These are phyloP conservation scores for Chloroceryle inda DNA, from an alignment of 2,797 vertebrate genomes.

Conservation along the genomic window DNA sequence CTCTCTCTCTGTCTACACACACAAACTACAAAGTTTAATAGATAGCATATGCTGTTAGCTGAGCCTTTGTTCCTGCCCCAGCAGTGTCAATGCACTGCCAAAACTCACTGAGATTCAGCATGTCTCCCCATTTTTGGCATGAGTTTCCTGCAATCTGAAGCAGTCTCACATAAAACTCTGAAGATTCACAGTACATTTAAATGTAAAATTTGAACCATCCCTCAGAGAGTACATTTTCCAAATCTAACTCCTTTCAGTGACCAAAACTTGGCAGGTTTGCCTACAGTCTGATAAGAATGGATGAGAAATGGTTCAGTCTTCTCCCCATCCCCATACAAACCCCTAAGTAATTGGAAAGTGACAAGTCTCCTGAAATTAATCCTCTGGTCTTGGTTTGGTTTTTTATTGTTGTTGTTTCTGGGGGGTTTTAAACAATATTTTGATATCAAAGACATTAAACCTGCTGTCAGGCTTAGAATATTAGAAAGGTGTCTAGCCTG, in stretches of 20 bases:
- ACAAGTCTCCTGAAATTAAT: not conserved
- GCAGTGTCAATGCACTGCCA: conserved; percentile 50
- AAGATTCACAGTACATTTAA: conserved; percentile 60
- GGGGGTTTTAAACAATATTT: not conserved
- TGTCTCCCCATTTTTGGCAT: conserved; percentile 70
- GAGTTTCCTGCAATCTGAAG: conserved; percentile 60
- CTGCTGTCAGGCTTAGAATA: not conserved
- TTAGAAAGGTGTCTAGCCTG: not conserved
- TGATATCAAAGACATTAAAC: not conserved
- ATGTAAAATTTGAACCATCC: conserved; percentile 73
- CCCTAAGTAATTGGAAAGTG: not conserved
- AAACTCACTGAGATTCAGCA: conserved; percentile 41
- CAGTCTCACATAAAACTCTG: conserved; percentile 51
- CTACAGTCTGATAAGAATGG: conserved; percentile 69
- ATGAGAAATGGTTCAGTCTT: conserved; percentile 19
- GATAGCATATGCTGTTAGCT: conserved; percentile 70
- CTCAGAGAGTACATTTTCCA: conserved; percentile 53
- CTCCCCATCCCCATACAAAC: conserved; percentile 16
- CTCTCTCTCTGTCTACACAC: conserved; percentile 30
- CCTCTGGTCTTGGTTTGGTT: not conserved
- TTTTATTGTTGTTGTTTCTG: not conserved
- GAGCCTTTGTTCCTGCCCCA: conserved; percentile 59
- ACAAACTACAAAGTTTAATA: conserved; percentile 74
- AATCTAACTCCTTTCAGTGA: conserved; percentile 49
- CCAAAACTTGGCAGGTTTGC: conserved; percentile 65